Evolutionary conservation across 2,113 vertebrate species (phyloP), one percentile per base, ranked within the genome.

Genomic region (Callospermophilus lateralis): DNA sequence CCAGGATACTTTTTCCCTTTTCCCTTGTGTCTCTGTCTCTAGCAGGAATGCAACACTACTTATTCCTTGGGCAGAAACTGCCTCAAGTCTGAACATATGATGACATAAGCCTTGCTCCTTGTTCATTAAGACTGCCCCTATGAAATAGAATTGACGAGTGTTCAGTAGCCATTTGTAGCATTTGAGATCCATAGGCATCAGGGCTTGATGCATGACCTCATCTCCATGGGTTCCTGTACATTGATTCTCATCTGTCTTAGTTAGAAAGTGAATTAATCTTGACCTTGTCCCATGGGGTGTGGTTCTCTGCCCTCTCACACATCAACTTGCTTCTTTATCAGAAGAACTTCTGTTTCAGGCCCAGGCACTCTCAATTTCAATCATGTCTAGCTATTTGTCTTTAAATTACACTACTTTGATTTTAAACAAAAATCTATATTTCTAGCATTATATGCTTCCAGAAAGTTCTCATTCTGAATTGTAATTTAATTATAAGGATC

Each of bases 211-310:
- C 94, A 97, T 97, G 94, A 55, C 93, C 97, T 97, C 95, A 95
- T 96, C 97, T 97, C 84, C 2, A 45, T 90, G 90, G 84, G 76
- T 72, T 94, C 80, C 73, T 81, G 90, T 4, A 84, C 97, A 92
- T 94, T 94, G 90, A 96, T 90, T 96, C 97, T 96, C 97, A 97
- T 98, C 96, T 94, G 96, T 98, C 97, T 98, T 97, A 90, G 90
- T 97, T 97, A 97, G 53, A 97, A 94, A 97, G 93, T 79, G 84
- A 97, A 97, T 97, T 97, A 98, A 97, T 97, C 96, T 97, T 93
- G 95, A 94, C 96, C 96, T 92, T 97, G 96, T 94, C 80, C 97
- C 80, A 93, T 93, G 90, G 95, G 92, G 89, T 98, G 95, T 97
- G 95, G 92, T 63, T 96, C 80, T 93, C 93, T 94, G 80, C 91